Conservation (phyloP, 1,140 invertebrate genomes). For the Formica selysi region DNA sequence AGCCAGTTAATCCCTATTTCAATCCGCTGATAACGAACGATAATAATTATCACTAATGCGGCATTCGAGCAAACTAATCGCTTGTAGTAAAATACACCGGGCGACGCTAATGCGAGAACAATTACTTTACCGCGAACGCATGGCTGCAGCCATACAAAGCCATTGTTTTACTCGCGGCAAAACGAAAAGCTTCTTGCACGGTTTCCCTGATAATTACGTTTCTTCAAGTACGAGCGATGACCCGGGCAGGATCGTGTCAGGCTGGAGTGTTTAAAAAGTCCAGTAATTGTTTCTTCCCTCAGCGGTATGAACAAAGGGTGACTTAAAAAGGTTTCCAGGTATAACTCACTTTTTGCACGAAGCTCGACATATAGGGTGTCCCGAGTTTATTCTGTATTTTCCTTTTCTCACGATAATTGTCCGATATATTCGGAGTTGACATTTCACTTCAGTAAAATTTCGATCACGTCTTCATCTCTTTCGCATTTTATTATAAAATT, state of each 20-base stretch:
- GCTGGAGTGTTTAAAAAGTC: conserved; percentile 59
- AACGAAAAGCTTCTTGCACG: conserved; percentile 50
- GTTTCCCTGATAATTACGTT: conserved; percentile 52
- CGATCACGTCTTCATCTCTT: not conserved
- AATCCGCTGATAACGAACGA: conserved; percentile 20
- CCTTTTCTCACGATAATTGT: not conserved
- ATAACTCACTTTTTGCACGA: conserved; percentile 42
- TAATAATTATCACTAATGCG: conserved; percentile 52
- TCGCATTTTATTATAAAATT: conserved; percentile 3
- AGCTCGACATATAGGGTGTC: not conserved
- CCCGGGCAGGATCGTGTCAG: conserved; percentile 44
- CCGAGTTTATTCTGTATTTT: not conserved
- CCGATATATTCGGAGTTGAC: not conserved
- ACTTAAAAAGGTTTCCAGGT: conserved; percentile 45
- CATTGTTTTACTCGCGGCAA: conserved; percentile 55
- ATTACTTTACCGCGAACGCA: conserved; percentile 57
- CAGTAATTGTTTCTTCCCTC: conserved; percentile 58
- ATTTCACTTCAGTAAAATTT: not conserved
- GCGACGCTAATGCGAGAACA: conserved; percentile 48
- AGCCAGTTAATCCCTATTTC: conserved; percentile 19
- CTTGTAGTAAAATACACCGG: conserved; percentile 52
- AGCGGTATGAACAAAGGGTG: conserved; percentile 48
- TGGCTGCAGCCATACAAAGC: conserved; percentile 45
- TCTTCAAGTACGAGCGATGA: conserved; percentile 56
- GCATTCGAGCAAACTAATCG: conserved; percentile 48